A percentile compares a stretch with the other conserved stretches of the same genome.
Conservation (phyloP, 2,888 invertebrate genomes). For the Onchidella celtica region DNA sequence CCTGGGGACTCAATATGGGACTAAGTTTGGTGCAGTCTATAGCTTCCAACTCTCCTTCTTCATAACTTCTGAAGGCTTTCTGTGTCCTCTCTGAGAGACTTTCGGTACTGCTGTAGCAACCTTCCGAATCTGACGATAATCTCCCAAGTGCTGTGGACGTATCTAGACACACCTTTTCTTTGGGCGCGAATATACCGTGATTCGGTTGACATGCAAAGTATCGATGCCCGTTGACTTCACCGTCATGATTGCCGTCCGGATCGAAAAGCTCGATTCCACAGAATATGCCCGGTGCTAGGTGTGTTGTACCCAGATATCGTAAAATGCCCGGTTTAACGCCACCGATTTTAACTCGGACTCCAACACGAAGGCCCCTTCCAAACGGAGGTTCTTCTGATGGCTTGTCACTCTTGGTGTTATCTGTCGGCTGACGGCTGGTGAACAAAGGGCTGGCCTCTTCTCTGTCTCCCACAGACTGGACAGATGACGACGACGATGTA, state of each 20-base stretch:
- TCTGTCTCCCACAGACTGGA: not conserved
- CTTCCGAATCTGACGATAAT: slow-evolving; percentile 37
- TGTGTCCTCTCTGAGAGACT: slow-evolving; percentile 37
- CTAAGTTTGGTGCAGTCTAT: slow-evolving; percentile 40
- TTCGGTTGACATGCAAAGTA: slow-evolving; percentile 84
- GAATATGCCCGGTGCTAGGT: slow-evolving; percentile 84
- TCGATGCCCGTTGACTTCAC: slow-evolving; percentile 83
- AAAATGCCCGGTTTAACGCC: slow-evolving; percentile 82
- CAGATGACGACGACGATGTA: not conserved
- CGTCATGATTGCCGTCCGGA: slow-evolving; percentile 85
- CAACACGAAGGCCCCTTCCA: slow-evolving; percentile 71
- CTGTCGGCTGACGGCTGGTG: not conserved
- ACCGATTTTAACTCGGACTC: slow-evolving; percentile 80
- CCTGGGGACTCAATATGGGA: slow-evolving; percentile 30
- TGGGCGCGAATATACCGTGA: slow-evolving; percentile 85
- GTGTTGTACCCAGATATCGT: slow-evolving; percentile 83
- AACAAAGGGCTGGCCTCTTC: not conserved
- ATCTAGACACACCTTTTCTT: slow-evolving; percentile 81
- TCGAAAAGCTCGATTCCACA: slow-evolving; percentile 85
- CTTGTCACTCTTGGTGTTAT: not conserved
- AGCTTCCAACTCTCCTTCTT: slow-evolving; percentile 46
- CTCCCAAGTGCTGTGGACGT: slow-evolving; percentile 40
- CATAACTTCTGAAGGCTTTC: slow-evolving; percentile 40
- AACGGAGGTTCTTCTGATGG: not conserved
- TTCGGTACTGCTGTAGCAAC: slow-evolving; percentile 44